Percentiles rank a stretch among this genome's conserved stretches.
phyloP scores from a whole-genome alignment of 1,140 invertebrate genomes.

The Zaprionus inermis region DNA sequence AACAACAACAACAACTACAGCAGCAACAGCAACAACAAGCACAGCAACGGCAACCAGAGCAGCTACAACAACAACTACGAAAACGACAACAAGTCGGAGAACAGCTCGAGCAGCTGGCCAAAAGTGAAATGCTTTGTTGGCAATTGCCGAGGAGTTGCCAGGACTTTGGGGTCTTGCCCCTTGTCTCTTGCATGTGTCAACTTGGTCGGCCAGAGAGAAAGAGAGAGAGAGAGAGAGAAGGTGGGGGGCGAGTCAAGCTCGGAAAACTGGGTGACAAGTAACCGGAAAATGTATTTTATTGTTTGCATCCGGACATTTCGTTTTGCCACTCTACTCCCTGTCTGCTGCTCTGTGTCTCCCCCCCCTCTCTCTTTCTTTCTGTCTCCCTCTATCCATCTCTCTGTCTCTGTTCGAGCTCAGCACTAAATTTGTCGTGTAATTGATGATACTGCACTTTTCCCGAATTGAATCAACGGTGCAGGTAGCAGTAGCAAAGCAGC shows the following conservation, averaged over 20 bases:
- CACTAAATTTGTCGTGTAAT: conserved; percentile 79
- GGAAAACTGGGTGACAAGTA: conserved; percentile 80
- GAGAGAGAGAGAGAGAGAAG: not conserved
- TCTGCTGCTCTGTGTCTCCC: not conserved
- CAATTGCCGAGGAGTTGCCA: conserved; percentile 76
- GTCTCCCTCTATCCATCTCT: conserved; percentile 9
- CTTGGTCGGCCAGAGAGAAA: conserved; percentile 57
- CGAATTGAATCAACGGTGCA: conserved; percentile 30
- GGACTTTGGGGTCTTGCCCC: conserved; percentile 49
- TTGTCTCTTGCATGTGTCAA: conserved; percentile 68
- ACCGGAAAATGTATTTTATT: conserved; percentile 83
- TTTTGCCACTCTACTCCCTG: conserved; percentile 52
- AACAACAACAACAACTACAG: conserved; percentile 37
- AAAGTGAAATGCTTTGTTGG: conserved; percentile 80
- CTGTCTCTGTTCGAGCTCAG: conserved; percentile 14
- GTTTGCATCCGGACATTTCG: conserved; percentile 80
- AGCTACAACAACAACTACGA: conserved; percentile 23
- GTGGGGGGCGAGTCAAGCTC: conserved; percentile 9
- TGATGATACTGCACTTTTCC: conserved; percentile 78
- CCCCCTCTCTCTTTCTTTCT: conserved; percentile 6
- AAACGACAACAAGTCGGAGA: conserved; percentile 21
- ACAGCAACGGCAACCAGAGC: conserved; percentile 21
- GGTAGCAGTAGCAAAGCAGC: not conserved
- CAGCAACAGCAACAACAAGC: conserved; percentile 16
- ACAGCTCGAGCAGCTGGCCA: conserved; percentile 41